A percentile compares a stretch with the other conserved stretches of the same genome.
These are phyloP conservation scores for Oncorhynchus clarkii DNA, from an alignment of 2,113 vertebrate species.

Conservation along the genomic window DNA sequence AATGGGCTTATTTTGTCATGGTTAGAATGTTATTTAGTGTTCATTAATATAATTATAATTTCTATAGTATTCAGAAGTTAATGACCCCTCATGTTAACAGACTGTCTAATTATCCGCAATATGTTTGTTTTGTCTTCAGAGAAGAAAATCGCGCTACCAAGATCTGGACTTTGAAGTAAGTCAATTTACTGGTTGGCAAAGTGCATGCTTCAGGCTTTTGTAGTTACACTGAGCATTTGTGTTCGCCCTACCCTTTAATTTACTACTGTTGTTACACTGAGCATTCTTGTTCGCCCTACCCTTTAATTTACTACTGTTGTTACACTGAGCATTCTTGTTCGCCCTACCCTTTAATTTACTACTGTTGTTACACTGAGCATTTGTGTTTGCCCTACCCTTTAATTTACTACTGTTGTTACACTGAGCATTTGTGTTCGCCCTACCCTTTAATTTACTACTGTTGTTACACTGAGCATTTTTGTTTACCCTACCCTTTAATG, in stretches of 20 bases:
- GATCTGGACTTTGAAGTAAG: conserved; percentile 99
- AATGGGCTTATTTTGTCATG: neutral
- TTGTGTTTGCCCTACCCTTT: conserved; percentile 67
- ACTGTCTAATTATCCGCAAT: neutral
- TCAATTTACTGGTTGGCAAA: conserved; percentile 43
- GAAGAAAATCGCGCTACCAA: conserved; percentile 98
- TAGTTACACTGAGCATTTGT: conserved; percentile 49
- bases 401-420: no score
- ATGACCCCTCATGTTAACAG: neutral
- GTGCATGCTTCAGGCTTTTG: conserved; percentile 55
- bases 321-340: no score
- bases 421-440: conserved; percentile 56
- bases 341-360: conserved; percentile 66
- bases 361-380: conserved; percentile 51
- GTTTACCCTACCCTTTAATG: conserved; percentile 63
- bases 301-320: conserved; percentile 69
- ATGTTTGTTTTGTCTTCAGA: conserved; percentile 70
- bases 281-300: conserved; percentile 64
- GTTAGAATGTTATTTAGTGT: neutral
- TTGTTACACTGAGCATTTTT: no score
- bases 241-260: conserved; percentile 65
- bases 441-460: conserved; percentile 73
- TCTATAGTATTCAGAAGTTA: neutral
- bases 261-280: no score
- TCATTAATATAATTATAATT: neutral